Evolutionary conservation across 2,888 invertebrate species (phyloP), one percentile per base, ranked within the genome.

Genomic region (Erpobdella octoculata): DNA sequence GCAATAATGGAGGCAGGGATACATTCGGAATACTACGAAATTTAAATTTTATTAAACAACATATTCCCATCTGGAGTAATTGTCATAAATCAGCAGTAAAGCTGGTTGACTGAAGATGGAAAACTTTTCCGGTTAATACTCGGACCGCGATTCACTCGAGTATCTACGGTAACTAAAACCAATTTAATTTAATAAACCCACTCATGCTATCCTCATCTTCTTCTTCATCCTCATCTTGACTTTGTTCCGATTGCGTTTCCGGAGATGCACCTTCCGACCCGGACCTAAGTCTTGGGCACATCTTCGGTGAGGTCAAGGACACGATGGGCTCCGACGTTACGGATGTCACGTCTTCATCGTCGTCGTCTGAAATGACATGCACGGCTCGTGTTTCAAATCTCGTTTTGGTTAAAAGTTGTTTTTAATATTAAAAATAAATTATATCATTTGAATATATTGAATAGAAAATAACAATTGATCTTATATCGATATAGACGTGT

Each of bases 271-370:
- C 74, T 38, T 74, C 74, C 2, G 74, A 74, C 18, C 65, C 74
- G 21, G 67, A 28, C 35, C 74, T 25, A 4, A 53, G 35, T n/a
- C 67, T 36, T 21, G 33, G n/a, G 18, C 33, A 48, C 9, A 67
- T 25, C 35, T 28, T 70, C 9, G 72, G 71, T 6, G 67, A 58
- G 53, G 59, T 59, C 66, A 65, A 35, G 46, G 72, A 59, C 25
- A 74, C 71, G 12, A 72, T 71, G 9, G 76, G 76, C 59, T 76
- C 76, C 4, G 76, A 76, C 35, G 74, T 74, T 65, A 75, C 73
- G n/a, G 76, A 76, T 36, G 73, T 70, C 36, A 62, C 64, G 38
- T 76, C 76, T 5, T 74, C 75, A 15, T 76, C 74, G n/a, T 76
- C 74, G 6, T 75, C 74, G 2, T 72, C 35, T 46, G 67, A 31